These are phyloP conservation scores for Lasaia peninsularis DNA, from an alignment of 1,140 invertebrate species.

Conservation along the genomic window DNA sequence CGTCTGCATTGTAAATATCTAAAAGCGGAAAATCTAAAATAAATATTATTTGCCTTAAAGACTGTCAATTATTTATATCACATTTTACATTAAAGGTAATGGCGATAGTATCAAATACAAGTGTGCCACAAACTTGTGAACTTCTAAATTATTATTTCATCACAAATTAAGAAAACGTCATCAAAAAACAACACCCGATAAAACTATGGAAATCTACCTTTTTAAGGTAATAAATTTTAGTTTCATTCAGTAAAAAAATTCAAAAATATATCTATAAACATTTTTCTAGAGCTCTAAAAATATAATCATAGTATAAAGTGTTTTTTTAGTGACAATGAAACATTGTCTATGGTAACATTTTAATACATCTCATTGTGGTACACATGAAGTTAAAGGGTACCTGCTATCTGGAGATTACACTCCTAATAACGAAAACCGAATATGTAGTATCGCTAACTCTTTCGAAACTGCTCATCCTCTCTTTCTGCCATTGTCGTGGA, in stretches of 20 bases:
- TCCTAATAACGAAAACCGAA: no score
- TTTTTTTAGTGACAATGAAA: not conserved
- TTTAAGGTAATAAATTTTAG: not conserved
- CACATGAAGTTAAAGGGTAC: no score
- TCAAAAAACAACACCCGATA: not conserved
- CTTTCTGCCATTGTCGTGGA: no score
- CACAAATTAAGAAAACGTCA: not conserved
- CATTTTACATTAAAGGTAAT: not conserved
- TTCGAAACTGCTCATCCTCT: no score
- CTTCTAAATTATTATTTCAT: not conserved
- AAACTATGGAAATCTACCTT: slow-evolving; percentile 9
- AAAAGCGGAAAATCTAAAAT: not conserved
- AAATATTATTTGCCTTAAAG: not conserved
- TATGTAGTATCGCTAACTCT: no score
- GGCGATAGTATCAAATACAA: not conserved
- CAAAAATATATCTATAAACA: not conserved
- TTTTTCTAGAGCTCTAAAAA: not conserved
- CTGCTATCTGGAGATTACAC: no score
- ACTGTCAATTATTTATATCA: slow-evolving; percentile 1
- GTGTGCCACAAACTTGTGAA: not conserved
- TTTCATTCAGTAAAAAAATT: not conserved
- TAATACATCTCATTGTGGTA: no score
- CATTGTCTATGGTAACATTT: no score
- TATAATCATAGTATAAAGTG: not conserved
- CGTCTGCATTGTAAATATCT: not conserved